phyloP scores from a whole-genome alignment of 2,113 vertebrate species.

The Rhineura floridana region DNA sequence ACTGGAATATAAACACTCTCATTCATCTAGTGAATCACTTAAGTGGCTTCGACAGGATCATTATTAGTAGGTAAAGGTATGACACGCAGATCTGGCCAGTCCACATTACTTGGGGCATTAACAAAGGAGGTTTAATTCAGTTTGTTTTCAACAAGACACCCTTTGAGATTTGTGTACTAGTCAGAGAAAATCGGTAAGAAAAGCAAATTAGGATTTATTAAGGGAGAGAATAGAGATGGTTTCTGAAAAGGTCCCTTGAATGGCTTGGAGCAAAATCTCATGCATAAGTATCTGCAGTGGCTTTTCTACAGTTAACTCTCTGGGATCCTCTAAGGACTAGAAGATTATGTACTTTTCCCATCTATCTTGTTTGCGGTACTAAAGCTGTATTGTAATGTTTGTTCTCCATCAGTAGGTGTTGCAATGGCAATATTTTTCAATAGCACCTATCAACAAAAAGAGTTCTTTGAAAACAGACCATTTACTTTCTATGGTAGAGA shows the following conservation, averaged over 20 bases:
- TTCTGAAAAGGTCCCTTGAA: background rate
- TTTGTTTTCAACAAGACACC: background rate
- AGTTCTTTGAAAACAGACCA: background rate
- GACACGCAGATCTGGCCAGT: background rate
- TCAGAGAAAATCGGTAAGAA: background rate
- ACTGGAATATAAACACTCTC: background rate
- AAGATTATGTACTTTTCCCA: background rate
- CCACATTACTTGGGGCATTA: background rate
- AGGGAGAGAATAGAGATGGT: background rate
- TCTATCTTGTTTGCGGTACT: background rate
- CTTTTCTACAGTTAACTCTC: background rate
- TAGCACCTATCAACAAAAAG: background rate
- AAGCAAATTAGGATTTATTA: background rate
- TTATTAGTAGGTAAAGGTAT: background rate
- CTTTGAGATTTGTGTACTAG: no score
- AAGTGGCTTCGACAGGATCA: background rate
- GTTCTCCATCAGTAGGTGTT: background rate
- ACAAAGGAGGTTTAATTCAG: background rate
- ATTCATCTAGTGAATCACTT: background rate
- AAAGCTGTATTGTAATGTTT: background rate
- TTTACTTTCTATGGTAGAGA: background rate
- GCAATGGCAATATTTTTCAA: no score
- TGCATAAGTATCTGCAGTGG: background rate
- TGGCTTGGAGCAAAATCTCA: background rate
- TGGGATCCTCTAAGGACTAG: background rate